Percentiles rank a stretch among this genome's conserved stretches.
Evolutionary conservation across 2,113 vertebrate genomes (phyloP).

Genomic region (Dromiciops gliroides): DNA sequence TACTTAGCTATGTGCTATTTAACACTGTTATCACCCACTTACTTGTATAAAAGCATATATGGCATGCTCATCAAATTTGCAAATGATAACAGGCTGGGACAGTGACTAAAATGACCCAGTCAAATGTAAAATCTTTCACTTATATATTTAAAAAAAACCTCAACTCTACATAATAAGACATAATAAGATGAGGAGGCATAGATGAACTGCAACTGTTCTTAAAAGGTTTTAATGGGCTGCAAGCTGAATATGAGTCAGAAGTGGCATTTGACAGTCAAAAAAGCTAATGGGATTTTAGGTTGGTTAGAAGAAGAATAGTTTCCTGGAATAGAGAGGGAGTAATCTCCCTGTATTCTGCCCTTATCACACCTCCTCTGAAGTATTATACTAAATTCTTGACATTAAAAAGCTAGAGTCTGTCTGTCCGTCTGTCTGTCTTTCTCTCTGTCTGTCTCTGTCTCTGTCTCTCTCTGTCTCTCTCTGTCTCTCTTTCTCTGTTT

Average conservation of each 20-base stretch:
- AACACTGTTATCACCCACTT: background rate
- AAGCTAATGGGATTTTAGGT: background rate
- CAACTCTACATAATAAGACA: background rate
- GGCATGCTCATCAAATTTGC: background rate
- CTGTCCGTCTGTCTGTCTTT: no score
- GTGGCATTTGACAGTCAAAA: background rate
- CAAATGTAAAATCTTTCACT: background rate
- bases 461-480: no score
- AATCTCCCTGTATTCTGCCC: background rate
- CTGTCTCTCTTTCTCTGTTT: no score
- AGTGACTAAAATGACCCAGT: background rate
- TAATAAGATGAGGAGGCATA: background rate
- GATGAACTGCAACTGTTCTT: background rate
- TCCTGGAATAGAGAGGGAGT: background rate
- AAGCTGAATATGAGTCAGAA: background rate
- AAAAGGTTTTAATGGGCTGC: background rate
- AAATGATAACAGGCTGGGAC: background rate
- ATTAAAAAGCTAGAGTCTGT: background rate
- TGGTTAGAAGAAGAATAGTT: background rate
- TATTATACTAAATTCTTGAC: background rate
- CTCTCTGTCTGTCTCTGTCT: no score
- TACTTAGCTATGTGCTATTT: background rate
- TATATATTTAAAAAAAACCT: background rate
- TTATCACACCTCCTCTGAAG: background rate
- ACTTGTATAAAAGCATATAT: background rate